These are phyloP conservation scores for Metaphire vulgaris DNA, from an alignment of 1,140 invertebrate genomes.

Conservation along the genomic window DNA sequence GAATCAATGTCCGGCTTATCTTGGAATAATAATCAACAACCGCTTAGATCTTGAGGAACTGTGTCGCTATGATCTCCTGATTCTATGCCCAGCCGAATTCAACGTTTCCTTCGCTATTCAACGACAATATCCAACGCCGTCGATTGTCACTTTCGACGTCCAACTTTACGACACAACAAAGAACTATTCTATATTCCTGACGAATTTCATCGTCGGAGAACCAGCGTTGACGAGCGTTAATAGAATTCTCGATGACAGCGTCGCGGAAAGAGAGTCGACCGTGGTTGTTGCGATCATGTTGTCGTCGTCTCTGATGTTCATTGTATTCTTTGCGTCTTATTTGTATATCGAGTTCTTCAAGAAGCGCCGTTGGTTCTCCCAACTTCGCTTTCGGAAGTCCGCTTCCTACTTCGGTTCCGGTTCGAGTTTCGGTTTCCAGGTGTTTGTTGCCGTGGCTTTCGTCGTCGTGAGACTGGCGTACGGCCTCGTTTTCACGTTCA, in stretches of 20 bases:
- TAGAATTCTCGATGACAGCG: background rate
- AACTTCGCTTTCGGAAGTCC: background rate
- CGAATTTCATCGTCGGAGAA: background rate
- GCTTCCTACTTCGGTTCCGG: background rate
- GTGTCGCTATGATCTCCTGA: constrained; percentile 27
- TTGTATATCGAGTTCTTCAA: background rate
- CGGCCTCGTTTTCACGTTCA: background rate
- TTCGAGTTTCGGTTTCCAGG: background rate
- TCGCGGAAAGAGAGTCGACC: background rate
- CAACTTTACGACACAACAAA: background rate
- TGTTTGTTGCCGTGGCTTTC: background rate
- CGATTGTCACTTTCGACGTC: background rate
- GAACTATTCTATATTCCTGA: background rate
- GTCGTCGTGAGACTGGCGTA: background rate
- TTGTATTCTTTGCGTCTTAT: background rate
- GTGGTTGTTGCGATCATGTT: background rate
- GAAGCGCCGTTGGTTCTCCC: background rate
- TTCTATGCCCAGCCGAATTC: constrained; percentile 27
- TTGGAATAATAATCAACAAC: constrained; percentile 29
- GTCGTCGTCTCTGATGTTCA: background rate
- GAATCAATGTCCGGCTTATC: constrained; percentile 28
- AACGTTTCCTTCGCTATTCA: constrained; percentile 28
- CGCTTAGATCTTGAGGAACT: constrained; percentile 24
- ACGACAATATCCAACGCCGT: constrained; percentile 2
- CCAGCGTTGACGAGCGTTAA: background rate